These are phyloP conservation scores for Lanius ludovicianus DNA, from an alignment of 2,113 vertebrate genomes.

Conservation along the genomic window DNA sequence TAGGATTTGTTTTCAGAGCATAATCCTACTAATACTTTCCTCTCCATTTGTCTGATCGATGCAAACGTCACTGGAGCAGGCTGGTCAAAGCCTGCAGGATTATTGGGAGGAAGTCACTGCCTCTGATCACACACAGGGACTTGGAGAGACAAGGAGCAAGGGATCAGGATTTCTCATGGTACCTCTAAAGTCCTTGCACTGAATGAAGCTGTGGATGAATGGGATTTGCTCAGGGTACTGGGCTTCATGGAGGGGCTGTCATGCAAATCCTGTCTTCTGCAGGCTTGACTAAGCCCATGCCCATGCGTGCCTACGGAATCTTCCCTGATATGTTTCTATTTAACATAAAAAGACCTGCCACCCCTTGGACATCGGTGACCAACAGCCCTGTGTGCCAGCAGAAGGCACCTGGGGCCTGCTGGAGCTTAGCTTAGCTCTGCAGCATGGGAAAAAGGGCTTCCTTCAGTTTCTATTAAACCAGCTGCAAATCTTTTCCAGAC, in stretches of 20 bases:
- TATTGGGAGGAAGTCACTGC: background rate
- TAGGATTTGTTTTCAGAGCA: background rate
- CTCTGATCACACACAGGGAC: background rate
- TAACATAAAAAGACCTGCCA: background rate
- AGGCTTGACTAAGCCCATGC: background rate
- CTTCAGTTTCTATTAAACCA: background rate
- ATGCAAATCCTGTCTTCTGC: background rate
- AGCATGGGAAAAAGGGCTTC: background rate
- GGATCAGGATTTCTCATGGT: background rate
- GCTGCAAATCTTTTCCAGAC: background rate
- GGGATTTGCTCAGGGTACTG: background rate
- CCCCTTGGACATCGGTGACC: background rate
- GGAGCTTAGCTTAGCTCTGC: background rate
- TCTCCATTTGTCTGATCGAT: background rate
- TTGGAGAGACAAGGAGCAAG: background rate
- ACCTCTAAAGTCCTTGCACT: background rate
- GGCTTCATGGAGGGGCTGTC: background rate
- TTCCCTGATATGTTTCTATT: background rate
- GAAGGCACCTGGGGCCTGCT: background rate
- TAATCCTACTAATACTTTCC: background rate
- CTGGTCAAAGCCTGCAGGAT: background rate
- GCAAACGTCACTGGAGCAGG: background rate
- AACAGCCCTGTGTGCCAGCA: background rate
- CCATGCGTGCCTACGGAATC: rapidly evolving
- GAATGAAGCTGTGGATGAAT: background rate